Evolutionary conservation across 2,888 invertebrate species (phyloP), one percentile per base, ranked within the genome.

Genomic region (Choristoneura rosaceana): DNA sequence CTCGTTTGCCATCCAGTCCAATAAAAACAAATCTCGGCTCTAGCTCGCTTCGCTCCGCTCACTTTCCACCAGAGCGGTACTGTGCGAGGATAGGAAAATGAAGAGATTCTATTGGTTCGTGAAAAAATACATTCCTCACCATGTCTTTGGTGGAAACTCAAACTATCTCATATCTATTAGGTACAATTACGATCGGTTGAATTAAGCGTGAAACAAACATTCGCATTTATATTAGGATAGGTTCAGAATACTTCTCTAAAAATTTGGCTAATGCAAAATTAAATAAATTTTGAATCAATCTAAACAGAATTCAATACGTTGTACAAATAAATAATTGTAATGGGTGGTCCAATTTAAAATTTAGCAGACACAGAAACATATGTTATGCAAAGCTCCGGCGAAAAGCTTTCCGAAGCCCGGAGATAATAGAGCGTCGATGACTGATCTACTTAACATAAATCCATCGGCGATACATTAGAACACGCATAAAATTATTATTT

Each of bases 361-460:
- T 69, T 43, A 41, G 63, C 34, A 55, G 12, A 12, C 38, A 38
- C 7, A 38, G 38, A 52, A 25, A 52, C 34, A 60, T 10, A n/a
- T 69, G 68, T 73, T 63, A 69, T 50, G 50, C 68, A 34, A 75
- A 74, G 74, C 69, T 70, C 74, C 74, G 70, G 55, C 75, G 60
- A 61, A 58, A 73, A 63, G 47, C 63, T 63, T 34, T 12, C 65
- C 62, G 41, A 58, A 52, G 55, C 33, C 43, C 66, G 33, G 15
- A 62, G 55, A 69, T 76, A 75, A 77, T 75, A 74, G 71, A 38
- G 14, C 10, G 25, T 25, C 74, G 78, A n/a, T 62, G 79, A 80
- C 68, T 74, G 79, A 75, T 77, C 74, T 74, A 77, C 80, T 80
- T 78, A 74, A 62, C 75, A 73, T 77, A 77, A 79, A 79, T 78